Evolutionary conservation across 2,888 invertebrate genomes (phyloP).

Genomic region (Bombylius discolor): DNA sequence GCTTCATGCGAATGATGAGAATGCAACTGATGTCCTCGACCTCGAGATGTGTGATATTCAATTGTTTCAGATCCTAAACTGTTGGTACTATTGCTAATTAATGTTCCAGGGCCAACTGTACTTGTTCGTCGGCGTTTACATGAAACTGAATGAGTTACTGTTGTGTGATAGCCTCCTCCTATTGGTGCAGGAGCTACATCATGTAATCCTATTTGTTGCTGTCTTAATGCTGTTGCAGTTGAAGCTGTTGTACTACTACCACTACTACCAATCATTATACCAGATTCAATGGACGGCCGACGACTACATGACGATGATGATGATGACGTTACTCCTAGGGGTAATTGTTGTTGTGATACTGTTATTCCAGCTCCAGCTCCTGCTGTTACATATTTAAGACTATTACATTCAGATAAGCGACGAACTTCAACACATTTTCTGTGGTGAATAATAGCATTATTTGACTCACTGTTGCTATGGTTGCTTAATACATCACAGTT

Average conservation of each 20-base stretch:
- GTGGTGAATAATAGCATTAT: conserved; percentile 15
- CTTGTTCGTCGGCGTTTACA: conserved; percentile 43
- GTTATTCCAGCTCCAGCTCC: conserved; percentile 22
- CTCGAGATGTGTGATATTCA: conserved; percentile 36
- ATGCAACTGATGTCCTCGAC: conserved; percentile 41
- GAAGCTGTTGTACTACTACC: conserved; percentile 16
- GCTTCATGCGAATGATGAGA: conserved; percentile 40
- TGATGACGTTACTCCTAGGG: conserved; percentile 20
- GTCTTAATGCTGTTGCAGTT: conserved; percentile 1
- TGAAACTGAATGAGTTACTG: conserved; percentile 22
- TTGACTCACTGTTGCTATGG: conserved; percentile 18
- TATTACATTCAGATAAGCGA: conserved; percentile 39
- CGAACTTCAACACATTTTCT: conserved; percentile 39
- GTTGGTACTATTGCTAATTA: conserved; percentile 5
- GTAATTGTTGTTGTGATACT: conserved; percentile 16
- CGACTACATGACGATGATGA: conserved; percentile 25
- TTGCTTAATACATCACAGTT: conserved; percentile 37
- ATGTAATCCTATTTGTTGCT: conserved; percentile 19
- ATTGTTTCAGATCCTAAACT: conserved; percentile 31
- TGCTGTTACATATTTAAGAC: conserved; percentile 16
- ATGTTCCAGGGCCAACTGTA: conserved; percentile 9
- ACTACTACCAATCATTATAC: conserved; percentile 17
- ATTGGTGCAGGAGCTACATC: conserved; percentile 9
- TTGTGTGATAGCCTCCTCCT: conserved; percentile 4
- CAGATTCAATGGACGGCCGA: conserved; percentile 41